These are phyloP conservation scores for Bothrops alternatus DNA, from an alignment of 2,797 vertebrate species.

Conservation along the genomic window DNA sequence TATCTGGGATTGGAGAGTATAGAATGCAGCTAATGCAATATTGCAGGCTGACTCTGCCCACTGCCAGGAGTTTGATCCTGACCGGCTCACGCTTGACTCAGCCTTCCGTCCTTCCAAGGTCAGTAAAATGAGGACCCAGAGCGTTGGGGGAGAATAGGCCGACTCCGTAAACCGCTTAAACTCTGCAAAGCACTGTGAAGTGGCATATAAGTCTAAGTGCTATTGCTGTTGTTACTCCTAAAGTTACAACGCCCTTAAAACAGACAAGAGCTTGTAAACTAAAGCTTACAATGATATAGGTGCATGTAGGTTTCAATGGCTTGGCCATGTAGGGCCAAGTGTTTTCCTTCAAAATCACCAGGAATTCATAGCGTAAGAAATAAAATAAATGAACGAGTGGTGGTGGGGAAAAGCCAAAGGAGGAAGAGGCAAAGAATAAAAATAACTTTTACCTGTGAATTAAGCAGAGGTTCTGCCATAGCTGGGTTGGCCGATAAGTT, in stretches of 20 bases:
- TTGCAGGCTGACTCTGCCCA: no score
- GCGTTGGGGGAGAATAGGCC: no score
- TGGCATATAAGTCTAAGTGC: no score
- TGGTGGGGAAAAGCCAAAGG: not conserved
- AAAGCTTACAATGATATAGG: not conserved
- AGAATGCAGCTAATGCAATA: no score
- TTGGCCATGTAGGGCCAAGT: not conserved
- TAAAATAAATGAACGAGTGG: not conserved
- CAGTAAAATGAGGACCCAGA: no score
- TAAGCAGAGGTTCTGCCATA: constrained; percentile 85
- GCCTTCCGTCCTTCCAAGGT: no score
- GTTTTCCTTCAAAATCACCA: not conserved
- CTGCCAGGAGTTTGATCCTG: no score
- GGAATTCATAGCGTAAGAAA: not conserved
- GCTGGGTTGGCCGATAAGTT: constrained; percentile 91
- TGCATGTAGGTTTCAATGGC: not conserved
- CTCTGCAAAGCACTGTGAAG: no score
- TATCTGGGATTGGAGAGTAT: no score
- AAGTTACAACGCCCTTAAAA: not conserved
- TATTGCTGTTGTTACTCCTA: not conserved
- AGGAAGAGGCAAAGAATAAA: not conserved
- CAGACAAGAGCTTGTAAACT: not conserved
- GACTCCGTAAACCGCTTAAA: no score
- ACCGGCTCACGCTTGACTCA: no score
- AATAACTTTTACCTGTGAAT: constrained; percentile 78